A percentile compares a stretch with the other conserved stretches of the same genome.
phyloP scores from a whole-genome alignment of 2,113 vertebrate species.

The Pipra filicauda region DNA sequence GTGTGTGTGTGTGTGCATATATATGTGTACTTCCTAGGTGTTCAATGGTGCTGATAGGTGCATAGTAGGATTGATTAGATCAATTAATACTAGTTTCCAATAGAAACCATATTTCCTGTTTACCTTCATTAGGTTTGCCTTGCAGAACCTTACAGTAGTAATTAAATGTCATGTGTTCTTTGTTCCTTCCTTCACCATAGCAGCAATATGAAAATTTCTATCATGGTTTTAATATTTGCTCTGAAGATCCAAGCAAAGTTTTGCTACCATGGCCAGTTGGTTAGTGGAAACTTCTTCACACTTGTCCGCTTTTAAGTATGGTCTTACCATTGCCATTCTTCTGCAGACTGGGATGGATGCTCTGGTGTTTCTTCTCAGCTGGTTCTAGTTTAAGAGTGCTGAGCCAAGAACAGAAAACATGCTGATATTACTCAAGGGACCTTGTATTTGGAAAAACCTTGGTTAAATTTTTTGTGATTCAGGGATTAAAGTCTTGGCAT shows the following conservation, averaged over 20 bases:
- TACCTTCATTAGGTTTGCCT: background rate
- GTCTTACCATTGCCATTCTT: background rate
- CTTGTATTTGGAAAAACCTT: background rate
- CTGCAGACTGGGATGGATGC: background rate
- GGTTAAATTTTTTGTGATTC: background rate
- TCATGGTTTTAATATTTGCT: background rate
- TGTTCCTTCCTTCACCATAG: background rate
- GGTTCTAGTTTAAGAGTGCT: background rate
- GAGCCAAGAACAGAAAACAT: background rate
- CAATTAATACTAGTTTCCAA: background rate
- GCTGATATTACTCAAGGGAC: background rate
- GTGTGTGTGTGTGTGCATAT: rapidly evolving
- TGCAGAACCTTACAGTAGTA: background rate
- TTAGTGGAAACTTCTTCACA: background rate
- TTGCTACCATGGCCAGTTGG: background rate
- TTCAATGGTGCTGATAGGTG: background rate
- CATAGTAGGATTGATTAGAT: background rate
- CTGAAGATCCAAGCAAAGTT: background rate
- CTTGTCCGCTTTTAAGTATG: background rate
- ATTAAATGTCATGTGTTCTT: background rate
- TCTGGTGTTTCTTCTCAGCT: background rate
- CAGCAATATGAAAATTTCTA: background rate
- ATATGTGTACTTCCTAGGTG: background rate
- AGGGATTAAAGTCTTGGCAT: background rate
- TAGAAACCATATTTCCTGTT: background rate